Evolutionary conservation across 1,140 invertebrate genomes (phyloP), one percentile per base, ranked within the genome.

Genomic region (Drosophila sp.): DNA sequence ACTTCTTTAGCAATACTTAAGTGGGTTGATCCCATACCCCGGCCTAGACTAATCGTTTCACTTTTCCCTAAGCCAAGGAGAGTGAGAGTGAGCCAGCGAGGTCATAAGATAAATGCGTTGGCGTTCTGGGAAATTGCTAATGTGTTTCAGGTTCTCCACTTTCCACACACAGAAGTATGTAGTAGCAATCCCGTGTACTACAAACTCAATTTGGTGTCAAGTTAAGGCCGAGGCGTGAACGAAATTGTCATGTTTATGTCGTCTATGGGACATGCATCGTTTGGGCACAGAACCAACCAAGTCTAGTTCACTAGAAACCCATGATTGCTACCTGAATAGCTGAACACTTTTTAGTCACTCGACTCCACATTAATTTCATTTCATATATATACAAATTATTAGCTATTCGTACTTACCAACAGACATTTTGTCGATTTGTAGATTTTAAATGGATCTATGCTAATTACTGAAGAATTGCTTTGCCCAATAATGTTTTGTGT

Each of bases 41-140:
- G 69, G 70, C 71, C 79, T 69, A 57, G 38, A 86, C 83, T 86
- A 86, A 86, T 86, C 83, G 83, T 64, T 87, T 40, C 55, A 23
- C 62, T 60, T 60, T 60, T 35, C 41, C 11, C 23, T 27, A 7
- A 17, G 4, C 3, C 40, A n/a, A 2, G 2, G 40, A 44, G 41
- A 23, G n/a, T 7, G 63, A 8, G 5, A 32, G 10, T 23, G 47
- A 56, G 44, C 10, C 23, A 50, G 11, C 38, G 38, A 41, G 25
- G 38, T 41, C 38, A 32, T 62, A 87, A 73, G 83, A 86, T 83
- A 79, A 89, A 86, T 86, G 83, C 83, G 79, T 86, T 86, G 83
- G 83, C 83, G 83, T 86, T 86, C 83, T 86, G 83, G 83, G 83
- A 86, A 86, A 86, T 89, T 86, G 83, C 83, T 72, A 82, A 82